Evolutionary conservation across 2,797 vertebrate genomes (phyloP), one percentile per base, ranked within the genome.

Genomic region (Hozukius guyotensis): DNA sequence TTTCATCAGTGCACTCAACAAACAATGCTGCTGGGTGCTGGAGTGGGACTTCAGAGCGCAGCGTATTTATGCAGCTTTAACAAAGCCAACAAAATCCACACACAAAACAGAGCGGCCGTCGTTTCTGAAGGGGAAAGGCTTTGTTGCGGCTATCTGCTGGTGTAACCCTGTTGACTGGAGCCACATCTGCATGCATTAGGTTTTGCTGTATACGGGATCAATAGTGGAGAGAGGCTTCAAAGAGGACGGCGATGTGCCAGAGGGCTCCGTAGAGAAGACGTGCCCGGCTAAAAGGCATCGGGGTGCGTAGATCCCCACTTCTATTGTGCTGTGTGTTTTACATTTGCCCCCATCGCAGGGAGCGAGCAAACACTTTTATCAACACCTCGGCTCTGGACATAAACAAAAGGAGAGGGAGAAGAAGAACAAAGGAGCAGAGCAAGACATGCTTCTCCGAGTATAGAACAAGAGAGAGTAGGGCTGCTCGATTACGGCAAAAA

Each of bases 221-320:
- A 93, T 92, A 88, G 89, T 68, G 81, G 83, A 83, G 87, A 79
- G 59, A 79, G 59, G 87, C 88, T 92, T 92, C 89, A 93, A 91
- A 92, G 88, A 85, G 81, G 81, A 87, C 75, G 32, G 77, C 78
- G 0, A 25, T 25, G 79, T 72, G 91, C 88, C 91, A 88, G 79
- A 87, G 86, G 91, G 88, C 87, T 88, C 82, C 7, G 2, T 8
- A 8, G 80, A 89, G 80, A 14, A 82, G 78, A 88, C 56, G 69
- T 65, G 75, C 70, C 59, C 76, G 7, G 81, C 82, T 71, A 42
- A 69, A 87, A 52, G 78, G 80, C 79, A 76, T 76, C 75, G 14
- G 75, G 70, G 75, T 65, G 65, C 11, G 25, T 65, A 73, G 61
- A 81, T 85, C 71, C 77, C 7, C 55, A 75, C 79, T 77, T 69